A percentile compares a stretch with the other conserved stretches of the same genome.
Evolutionary conservation across 1,140 invertebrate genomes (phyloP).

Genomic region (Caenorhabditis tropicalis): DNA sequence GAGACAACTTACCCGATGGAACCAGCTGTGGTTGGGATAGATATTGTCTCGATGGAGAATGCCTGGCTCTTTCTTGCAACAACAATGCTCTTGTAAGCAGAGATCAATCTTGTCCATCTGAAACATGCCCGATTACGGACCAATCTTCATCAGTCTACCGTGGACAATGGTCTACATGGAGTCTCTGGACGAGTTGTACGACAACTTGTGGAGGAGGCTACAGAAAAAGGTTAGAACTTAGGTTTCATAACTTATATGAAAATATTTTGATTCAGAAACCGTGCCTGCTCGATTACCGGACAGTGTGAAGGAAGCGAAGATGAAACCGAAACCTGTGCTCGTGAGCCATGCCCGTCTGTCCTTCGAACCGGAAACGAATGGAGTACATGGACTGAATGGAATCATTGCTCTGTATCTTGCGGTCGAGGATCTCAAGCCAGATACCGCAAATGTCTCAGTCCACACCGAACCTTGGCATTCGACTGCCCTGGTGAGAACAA

Average conservation of each 20-base stretch:
- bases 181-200: slow-evolving; percentile 59
- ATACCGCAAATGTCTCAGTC: slow-evolving; percentile 66
- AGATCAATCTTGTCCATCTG: slow-evolving; percentile 65
- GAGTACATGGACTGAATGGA: slow-evolving; percentile 69
- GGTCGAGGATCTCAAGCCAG: slow-evolving; percentile 68
- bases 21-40: slow-evolving; percentile 70
- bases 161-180: slow-evolving; percentile 65
- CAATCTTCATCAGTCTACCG: slow-evolving; percentile 40
- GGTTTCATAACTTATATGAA: background rate
- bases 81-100: slow-evolving; percentile 60
- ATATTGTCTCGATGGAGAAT: slow-evolving; percentile 70
- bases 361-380: slow-evolving; percentile 60
- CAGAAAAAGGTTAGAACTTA: slow-evolving; percentile 55
- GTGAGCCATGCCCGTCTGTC: slow-evolving; percentile 61
- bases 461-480: slow-evolving; percentile 67
- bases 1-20: slow-evolving; percentile 71
- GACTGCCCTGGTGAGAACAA: slow-evolving; percentile 63
- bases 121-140: slow-evolving; percentile 62
- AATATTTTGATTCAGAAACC: slow-evolving; percentile 49
- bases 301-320: slow-evolving; percentile 63
- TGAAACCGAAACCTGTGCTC: slow-evolving; percentile 59
- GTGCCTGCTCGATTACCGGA: slow-evolving; percentile 64
- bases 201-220: slow-evolving; percentile 64
- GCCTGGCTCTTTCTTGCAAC: slow-evolving; percentile 67
- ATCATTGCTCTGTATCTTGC: slow-evolving; percentile 65